A percentile compares a stretch with the other conserved stretches of the same genome.
phyloP scores from a whole-genome alignment of 92 coral and sea anemone genomes.

The Zoanthus sociatus region DNA sequence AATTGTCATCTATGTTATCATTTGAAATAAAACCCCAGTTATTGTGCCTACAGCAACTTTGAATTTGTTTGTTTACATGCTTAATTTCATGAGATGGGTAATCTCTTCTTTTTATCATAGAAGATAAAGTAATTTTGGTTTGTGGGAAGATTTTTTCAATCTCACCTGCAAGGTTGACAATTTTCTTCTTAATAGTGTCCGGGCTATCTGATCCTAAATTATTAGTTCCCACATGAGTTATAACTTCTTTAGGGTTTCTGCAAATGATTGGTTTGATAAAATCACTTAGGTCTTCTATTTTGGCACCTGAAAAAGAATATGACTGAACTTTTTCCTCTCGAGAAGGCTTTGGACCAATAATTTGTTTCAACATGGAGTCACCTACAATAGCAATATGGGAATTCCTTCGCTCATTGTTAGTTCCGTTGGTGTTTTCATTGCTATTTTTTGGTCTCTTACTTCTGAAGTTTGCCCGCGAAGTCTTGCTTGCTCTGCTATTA shows the following conservation, averaged over 20 bases:
- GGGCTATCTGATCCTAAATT: neutral
- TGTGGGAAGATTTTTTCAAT: neutral
- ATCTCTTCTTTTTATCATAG: constrained; percentile 14
- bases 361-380: constrained; percentile 1
- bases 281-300: neutral
- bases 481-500: too few species aligned
- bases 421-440: too few species aligned
- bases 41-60: neutral
- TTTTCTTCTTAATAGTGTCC: neutral
- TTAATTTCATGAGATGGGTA: neutral
- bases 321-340: neutral
- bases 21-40: constrained; percentile 4
- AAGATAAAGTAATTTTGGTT: constrained; percentile 3
- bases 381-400: neutral
- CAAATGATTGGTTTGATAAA: neutral
- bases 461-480: too few species aligned
- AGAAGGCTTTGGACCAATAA: constrained; percentile 8
- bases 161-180: neutral
- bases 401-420: too few species aligned
- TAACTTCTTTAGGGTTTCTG: neutral
- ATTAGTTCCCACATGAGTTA: constrained; percentile 11
- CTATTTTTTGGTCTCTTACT: too few species aligned
- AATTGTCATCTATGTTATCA: neutral
- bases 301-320: neutral
- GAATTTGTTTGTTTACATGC: neutral